Evolutionary conservation across 2,797 vertebrate species (phyloP).

Genomic region (Scolopax rusticola): DNA sequence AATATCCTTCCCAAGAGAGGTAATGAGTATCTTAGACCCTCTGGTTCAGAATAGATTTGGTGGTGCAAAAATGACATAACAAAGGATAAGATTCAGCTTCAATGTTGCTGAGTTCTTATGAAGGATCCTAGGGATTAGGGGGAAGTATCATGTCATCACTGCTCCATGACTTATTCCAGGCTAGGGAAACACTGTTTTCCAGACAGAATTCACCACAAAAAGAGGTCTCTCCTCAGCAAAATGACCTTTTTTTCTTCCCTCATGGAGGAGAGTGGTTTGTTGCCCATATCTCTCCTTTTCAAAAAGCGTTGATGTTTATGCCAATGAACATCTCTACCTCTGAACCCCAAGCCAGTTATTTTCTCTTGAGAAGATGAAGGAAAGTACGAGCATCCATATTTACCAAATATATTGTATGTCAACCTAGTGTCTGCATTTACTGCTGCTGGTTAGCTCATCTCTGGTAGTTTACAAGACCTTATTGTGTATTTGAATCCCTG

Average conservation of each 20-base stretch:
- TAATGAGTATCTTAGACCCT: neutral
- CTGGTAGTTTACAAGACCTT: neutral
- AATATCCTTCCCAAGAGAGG: neutral
- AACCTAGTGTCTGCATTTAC: neutral
- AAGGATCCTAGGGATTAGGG: neutral
- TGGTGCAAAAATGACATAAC: neutral
- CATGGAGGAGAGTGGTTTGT: neutral
- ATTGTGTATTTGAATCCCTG: neutral
- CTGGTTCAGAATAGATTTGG: neutral
- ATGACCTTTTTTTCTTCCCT: neutral
- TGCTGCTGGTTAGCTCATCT: neutral
- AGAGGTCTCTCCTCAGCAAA: neutral
- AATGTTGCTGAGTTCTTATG: neutral
- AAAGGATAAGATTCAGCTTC: neutral
- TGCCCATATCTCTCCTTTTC: neutral
- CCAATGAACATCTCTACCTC: neutral
- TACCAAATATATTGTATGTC: neutral
- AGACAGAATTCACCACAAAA: neutral
- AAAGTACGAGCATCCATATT: neutral
- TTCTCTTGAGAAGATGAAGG: neutral
- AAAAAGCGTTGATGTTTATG: neutral
- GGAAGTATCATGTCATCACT: neutral
- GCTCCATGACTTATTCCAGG: neutral
- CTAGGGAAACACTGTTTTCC: neutral
- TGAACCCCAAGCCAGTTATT: neutral